phyloP scores from a whole-genome alignment of 2,888 invertebrate species.

The Cephus spinipes region DNA sequence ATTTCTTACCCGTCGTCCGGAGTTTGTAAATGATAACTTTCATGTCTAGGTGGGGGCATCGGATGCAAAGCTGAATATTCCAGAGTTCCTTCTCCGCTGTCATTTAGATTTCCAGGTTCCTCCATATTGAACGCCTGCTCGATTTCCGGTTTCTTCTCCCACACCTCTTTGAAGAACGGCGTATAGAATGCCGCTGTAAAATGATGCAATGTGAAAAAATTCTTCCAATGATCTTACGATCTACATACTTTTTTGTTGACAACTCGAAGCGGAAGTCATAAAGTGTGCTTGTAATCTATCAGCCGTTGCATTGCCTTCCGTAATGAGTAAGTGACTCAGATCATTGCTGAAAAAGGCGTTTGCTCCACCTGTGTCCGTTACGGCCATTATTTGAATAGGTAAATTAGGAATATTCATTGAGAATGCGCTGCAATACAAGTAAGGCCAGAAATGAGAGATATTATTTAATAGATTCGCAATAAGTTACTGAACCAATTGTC shows the following conservation, averaged over 20 bases:
- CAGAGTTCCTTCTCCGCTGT: conserved; percentile 78
- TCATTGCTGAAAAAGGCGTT: conserved; percentile 92
- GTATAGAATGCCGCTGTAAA: conserved; percentile 90
- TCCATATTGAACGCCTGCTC: conserved; percentile 93
- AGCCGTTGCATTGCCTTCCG: conserved; percentile 93
- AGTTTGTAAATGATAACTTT: conserved; percentile 78
- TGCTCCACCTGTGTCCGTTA: conserved; percentile 90
- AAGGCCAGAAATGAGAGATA: background rate
- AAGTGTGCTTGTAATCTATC: conserved; percentile 91
- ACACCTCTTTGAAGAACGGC: conserved; percentile 95
- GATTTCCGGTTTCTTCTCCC: conserved; percentile 95
- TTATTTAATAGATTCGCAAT: background rate
- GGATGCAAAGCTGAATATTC: conserved; percentile 72
- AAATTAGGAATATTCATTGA: conserved; percentile 93
- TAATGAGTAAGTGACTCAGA: conserved; percentile 88
- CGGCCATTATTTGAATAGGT: conserved; percentile 93
- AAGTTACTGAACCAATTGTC: background rate
- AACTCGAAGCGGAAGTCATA: conserved; percentile 88
- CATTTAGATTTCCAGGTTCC: conserved; percentile 73
- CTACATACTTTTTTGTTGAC: conserved; percentile 85
- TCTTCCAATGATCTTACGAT: background rate
- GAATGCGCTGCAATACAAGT: conserved; percentile 78
- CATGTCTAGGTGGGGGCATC: conserved; percentile 82
- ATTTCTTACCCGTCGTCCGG: conserved; percentile 69
- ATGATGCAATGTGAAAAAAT: conserved; percentile 5